Evolutionary conservation across 2,113 vertebrate genomes (phyloP), one percentile per base, ranked within the genome.

Genomic region (Trogon surrucura): DNA sequence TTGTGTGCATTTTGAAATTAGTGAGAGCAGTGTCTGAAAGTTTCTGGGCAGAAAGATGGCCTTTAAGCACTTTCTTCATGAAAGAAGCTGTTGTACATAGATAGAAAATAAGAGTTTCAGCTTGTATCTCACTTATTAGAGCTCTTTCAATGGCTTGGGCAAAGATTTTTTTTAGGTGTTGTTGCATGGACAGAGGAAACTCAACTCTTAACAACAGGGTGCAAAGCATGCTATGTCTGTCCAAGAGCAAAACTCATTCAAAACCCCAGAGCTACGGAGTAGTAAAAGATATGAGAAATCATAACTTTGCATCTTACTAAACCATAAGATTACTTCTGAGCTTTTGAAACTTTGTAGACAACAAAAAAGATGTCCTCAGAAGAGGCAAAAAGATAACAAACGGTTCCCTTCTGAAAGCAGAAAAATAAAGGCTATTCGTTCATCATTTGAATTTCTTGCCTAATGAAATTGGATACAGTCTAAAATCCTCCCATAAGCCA

Each of bases 391-490:
- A 90, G 85, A 86, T 90, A 96, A 87, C 38, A 71, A 91, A 83
- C 1, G 1, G 22, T 32, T 82, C 71, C 60, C 69, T 90, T 73
- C 51, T 57, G 41, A 41, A 67, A 94, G 77, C 44, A 67, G 73
- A 88, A 96, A 92, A 93, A 94, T 93, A 90, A 92, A 96, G 95
- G 72, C 90, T 80, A 70, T 89, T 83, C 3, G 26, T 41, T 95
- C 82, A 93, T 95, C 72, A 84, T 86, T 48, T 91, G 77, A 83
- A 96, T 96, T 92, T 96, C 69, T 96, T 94, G 53, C 79, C 90
- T 97, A 92, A 96, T 92, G 95, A 96, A 95, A 96, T 90, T 91
- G 60, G 93, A 96, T 95, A 86, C 85, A 97, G 92, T 25, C 73
- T 88, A 79, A 88, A 70, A 72, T 74, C 61, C 71, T n/a, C 51